Conservation (phyloP, 2,888 invertebrate species). For the Drosophila atripex region DNA sequence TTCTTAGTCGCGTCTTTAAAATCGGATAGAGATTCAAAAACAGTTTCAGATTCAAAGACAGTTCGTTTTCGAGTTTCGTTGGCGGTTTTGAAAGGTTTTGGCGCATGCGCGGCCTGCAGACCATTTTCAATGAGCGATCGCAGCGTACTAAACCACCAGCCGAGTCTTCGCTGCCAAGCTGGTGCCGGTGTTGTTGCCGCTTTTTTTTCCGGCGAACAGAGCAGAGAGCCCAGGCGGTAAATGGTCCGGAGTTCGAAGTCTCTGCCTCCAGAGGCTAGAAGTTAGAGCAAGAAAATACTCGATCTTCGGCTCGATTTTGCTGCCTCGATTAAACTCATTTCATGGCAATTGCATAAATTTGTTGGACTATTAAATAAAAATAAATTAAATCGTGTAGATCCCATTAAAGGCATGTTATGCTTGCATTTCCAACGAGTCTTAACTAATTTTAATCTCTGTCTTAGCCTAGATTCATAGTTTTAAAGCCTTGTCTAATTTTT, state of each 20-base stretch:
- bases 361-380: background rate
- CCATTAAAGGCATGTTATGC: background rate
- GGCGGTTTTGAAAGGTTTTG: constrained; percentile 42
- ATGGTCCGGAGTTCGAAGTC: background rate
- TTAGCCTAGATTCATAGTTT: constrained; percentile 2
- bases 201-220: background rate
- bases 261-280: constrained; percentile 8
- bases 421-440: background rate
- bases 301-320: background rate
- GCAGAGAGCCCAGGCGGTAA: background rate
- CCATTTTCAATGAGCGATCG: constrained; percentile 77
- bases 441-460: background rate
- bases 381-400: background rate
- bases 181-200: constrained; percentile 11
- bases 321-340: constrained; percentile 3
- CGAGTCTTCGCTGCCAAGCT: constrained; percentile 24
- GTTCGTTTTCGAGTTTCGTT: constrained; percentile 10
- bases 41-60: constrained; percentile 32
- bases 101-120: constrained; percentile 72
- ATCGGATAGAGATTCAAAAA: background rate
- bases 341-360: constrained; percentile 6
- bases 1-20: constrained; percentile 16
- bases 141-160: constrained; percentile 63
- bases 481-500: background rate
- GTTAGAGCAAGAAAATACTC: constrained; percentile 13